phyloP scores from a whole-genome alignment of 2,888 invertebrate genomes.

The Conops quadrifasciatus region DNA sequence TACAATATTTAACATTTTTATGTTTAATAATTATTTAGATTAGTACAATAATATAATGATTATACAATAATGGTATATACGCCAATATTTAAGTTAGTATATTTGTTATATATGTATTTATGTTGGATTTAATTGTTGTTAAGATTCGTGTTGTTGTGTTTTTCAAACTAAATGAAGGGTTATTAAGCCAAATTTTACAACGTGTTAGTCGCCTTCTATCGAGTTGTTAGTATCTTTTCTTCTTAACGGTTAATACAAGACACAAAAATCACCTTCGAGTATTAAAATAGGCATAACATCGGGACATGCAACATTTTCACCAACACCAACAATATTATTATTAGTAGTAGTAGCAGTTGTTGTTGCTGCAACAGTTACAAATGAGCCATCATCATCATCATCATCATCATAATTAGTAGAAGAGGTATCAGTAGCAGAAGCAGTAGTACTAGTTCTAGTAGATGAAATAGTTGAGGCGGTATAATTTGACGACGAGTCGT shows the following conservation, averaged over 20 bases:
- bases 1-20: no score
- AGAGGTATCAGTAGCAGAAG: constrained; percentile 42
- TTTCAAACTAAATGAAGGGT: no score
- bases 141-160: no score
- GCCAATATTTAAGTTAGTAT: no score
- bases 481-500: no score
- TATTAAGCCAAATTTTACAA: background rate
- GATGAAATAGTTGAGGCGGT: constrained; percentile 40
- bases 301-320: constrained; percentile 66
- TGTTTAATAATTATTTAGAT: no score
- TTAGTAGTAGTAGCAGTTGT: constrained; percentile 6
- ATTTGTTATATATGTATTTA: no score
- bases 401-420: constrained; percentile 38
- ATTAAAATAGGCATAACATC: constrained; percentile 81
- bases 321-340: constrained; percentile 36
- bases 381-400: constrained; percentile 36
- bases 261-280: constrained; percentile 78
- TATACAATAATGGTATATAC: no score
- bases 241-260: constrained; percentile 42
- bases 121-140: no score
- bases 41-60: no score
- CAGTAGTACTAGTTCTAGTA: constrained; percentile 62
- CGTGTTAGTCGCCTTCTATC: background rate
- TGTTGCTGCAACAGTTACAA: constrained; percentile 23
- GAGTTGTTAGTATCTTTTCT: constrained; percentile 18